A percentile compares a stretch with the other conserved stretches of the same genome.
Conservation (phyloP, 2,888 invertebrate species). For the Athalia circularis region DNA sequence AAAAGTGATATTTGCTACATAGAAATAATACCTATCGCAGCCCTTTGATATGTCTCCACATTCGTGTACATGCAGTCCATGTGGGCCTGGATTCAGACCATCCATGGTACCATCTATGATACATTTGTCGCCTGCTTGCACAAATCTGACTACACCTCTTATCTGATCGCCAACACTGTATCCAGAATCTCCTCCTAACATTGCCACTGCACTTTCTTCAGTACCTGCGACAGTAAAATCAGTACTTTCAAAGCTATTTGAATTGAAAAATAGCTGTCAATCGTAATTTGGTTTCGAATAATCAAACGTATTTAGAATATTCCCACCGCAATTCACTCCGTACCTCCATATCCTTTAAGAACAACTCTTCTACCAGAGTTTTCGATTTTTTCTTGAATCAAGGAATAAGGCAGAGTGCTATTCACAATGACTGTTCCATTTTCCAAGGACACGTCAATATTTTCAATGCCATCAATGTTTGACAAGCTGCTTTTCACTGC, state of each 20-base stretch:
- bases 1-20: too few relatives aligned
- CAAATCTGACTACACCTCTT: constrained; percentile 87
- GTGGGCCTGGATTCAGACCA: constrained; percentile 81
- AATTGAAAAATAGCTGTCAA: constrained; percentile 26
- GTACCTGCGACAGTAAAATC: constrained; percentile 51
- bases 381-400: constrained; percentile 75
- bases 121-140: constrained; percentile 78
- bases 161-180: constrained; percentile 74
- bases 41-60: constrained; percentile 84
- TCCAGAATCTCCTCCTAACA: constrained; percentile 75
- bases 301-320: too few relatives aligned
- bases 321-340: constrained; percentile 1
- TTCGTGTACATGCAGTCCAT: constrained; percentile 81
- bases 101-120: constrained; percentile 91
- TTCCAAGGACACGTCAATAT: constrained; percentile 77
- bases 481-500: constrained; percentile 74
- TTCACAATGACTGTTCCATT: constrained; percentile 83
- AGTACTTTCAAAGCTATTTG: constrained; percentile 6
- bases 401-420: constrained; percentile 78
- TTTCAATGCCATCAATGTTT: constrained; percentile 73
- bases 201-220: constrained; percentile 84
- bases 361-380: constrained; percentile 83
- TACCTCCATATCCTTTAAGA: constrained; percentile 87
- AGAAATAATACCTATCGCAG: constrained; percentile 74
- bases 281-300: too few relatives aligned